These are phyloP conservation scores for Cataglyphis rosenhaueri DNA, from an alignment of 2,888 invertebrate genomes.

Conservation along the genomic window DNA sequence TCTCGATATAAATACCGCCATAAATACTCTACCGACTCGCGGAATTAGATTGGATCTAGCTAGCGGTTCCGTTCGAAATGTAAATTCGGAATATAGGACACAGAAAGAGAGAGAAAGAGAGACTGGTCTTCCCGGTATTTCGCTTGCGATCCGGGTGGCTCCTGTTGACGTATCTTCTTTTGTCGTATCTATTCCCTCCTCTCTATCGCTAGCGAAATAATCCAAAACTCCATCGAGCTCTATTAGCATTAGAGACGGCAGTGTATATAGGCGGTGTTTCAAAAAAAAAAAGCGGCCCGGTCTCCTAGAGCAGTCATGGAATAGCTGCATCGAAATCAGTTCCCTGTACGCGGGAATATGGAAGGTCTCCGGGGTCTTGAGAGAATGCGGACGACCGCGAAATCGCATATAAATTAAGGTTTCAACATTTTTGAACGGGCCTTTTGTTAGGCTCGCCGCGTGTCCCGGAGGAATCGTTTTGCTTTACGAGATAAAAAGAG, in stretches of 20 bases:
- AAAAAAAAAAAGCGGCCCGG: slow-evolving; percentile 59
- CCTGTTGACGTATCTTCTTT: slow-evolving; percentile 62
- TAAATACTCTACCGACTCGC: slow-evolving; percentile 57
- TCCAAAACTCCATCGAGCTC: slow-evolving; percentile 77
- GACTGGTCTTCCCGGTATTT: slow-evolving; percentile 77
- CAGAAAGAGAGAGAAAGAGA: slow-evolving; percentile 57
- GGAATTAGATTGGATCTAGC: slow-evolving; percentile 39
- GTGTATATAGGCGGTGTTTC: slow-evolving; percentile 68
- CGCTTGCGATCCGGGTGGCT: slow-evolving; percentile 73
- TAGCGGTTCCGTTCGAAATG: slow-evolving; percentile 46
- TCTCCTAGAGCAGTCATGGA: slow-evolving; percentile 70
- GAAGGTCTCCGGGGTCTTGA: slow-evolving; percentile 57
- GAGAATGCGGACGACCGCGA: slow-evolving; percentile 73
- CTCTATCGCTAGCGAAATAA: slow-evolving; percentile 71
- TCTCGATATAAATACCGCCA: slow-evolving; percentile 34
- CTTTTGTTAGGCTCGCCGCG: slow-evolving; percentile 75
- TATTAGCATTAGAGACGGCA: slow-evolving; percentile 81
- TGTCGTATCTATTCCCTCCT: slow-evolving; percentile 45
- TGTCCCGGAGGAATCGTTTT: slow-evolving; percentile 58
- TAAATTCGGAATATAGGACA: slow-evolving; percentile 65
- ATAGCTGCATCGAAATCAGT: slow-evolving; percentile 79
- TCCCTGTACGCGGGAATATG: slow-evolving; percentile 68
- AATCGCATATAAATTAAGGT: slow-evolving; percentile 79
- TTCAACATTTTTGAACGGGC: slow-evolving; percentile 70
- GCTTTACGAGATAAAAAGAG: slow-evolving; percentile 38